These are phyloP conservation scores for Euwallacea fornicatus DNA, from an alignment of 1,140 invertebrate genomes.

Conservation along the genomic window DNA sequence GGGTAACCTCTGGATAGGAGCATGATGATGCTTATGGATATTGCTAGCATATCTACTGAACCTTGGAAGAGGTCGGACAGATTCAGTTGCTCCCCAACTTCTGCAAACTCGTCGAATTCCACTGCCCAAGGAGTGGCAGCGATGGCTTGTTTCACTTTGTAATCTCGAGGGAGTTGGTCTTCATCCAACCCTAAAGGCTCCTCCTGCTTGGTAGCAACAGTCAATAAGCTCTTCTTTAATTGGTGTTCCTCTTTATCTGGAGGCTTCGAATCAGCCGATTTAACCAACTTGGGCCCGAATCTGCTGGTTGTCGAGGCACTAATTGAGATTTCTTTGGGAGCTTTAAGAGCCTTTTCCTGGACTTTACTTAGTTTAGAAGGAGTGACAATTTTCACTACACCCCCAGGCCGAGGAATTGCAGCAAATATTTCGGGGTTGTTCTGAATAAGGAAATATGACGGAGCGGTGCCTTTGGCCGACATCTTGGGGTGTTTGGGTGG, in stretches of 20 bases:
- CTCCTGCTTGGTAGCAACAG: not conserved
- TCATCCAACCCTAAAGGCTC: slow-evolving; percentile 1
- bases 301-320: not conserved
- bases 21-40: slow-evolving; percentile 43
- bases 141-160: slow-evolving; percentile 28
- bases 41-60: slow-evolving; percentile 39
- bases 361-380: slow-evolving; percentile 10
- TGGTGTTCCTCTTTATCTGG: not conserved
- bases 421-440: slow-evolving; percentile 25
- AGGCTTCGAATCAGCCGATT: not conserved
- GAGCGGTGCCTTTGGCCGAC: not conserved
- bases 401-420: slow-evolving; percentile 15
- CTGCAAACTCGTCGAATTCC: slow-evolving; percentile 30
- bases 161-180: slow-evolving; percentile 20
- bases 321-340: not conserved
- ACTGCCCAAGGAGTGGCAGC: slow-evolving; percentile 30
- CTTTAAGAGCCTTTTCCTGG: slow-evolving; percentile 9
- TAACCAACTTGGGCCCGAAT: not conserved
- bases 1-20: slow-evolving; percentile 36
- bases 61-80: slow-evolving; percentile 37
- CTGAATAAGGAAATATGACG: slow-evolving; percentile 13
- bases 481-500: too few species aligned
- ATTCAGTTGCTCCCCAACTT: slow-evolving; percentile 15
- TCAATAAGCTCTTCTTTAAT: slow-evolving; percentile 21
- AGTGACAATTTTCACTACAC: slow-evolving; percentile 10